Base-by-base conservation (phyloP, 2,113 vertebrate genomes). In the Prunella fulvescens region DNA sequence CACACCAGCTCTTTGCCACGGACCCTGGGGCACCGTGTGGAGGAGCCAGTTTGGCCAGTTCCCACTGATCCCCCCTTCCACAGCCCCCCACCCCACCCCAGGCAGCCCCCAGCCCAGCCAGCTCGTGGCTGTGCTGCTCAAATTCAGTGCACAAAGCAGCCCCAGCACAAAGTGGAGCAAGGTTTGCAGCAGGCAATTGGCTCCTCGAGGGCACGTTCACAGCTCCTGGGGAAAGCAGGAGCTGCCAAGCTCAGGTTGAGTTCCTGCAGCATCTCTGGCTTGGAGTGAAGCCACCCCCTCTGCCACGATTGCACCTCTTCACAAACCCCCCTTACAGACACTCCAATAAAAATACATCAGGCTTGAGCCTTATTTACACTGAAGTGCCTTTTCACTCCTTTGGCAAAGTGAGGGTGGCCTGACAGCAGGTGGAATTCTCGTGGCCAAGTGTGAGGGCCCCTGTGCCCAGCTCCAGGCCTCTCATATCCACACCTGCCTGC, bases 21-120 rank as follows among this genome's bases (percentile, higher is more conserved):
- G 44, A 48, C 50, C 33, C 14, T 2, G 31, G 40, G 56, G 69
- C 69, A 45, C 14, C 31, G 14, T 1, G 3, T 11, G 51, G 22
- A 40, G 31, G 10, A 62, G 0, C 39, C 39, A 3, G 8, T 8
- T 33, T 4, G 1, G 14, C 48, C 35, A 7, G 18, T 6, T 79
- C 35, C 51, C 7, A 2, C 20, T 1, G 8, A 42, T 5, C 5
- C 25, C 47, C 7, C 20, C 51, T 14, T 5, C 16, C 12, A 37
- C 31, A 39, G 40, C 4, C 47, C 70, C 29, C 1, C 1, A 22
- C 4, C 51, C 23, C 42, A 1, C 40, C 19, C 69, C 53, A 4
- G 4, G 0, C 3, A 14, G 42, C 8, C 18, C 54, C n/a, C 56
- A 11, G 8, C 35, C 92, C 69, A 3, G 14, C 12, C 2, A 0